Percentiles rank a stretch among this genome's conserved stretches.
Evolutionary conservation across 2,113 vertebrate species (phyloP).

Genomic region (Eira barbara): DNA sequence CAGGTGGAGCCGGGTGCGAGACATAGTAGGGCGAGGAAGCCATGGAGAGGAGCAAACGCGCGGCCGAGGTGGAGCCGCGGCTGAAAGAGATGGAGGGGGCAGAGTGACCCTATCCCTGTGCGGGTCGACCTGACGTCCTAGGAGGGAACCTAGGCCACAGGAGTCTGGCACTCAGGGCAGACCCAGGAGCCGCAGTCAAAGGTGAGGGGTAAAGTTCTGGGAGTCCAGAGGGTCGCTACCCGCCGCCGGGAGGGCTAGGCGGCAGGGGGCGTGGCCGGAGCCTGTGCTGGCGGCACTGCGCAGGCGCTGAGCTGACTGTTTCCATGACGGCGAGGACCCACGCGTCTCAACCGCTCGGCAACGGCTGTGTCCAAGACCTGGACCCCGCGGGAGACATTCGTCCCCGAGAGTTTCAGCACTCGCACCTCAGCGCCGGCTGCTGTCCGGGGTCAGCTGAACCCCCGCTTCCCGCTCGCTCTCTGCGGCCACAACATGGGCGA

Average conservation of each 20-base stretch:
- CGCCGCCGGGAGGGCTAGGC: accelerated
- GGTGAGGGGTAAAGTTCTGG: not conserved
- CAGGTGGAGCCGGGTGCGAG: not conserved
- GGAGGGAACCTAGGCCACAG: not conserved
- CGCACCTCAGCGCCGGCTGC: not conserved
- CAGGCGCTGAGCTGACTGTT: constrained; percentile 55
- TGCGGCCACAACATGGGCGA: constrained; percentile 55
- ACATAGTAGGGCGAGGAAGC: not conserved
- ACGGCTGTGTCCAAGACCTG: not conserved
- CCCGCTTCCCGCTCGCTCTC: not conserved
- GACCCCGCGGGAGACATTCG: not conserved
- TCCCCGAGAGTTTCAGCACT: not conserved
- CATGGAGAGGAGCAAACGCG: too few relatives aligned
- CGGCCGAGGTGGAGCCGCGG: not conserved
- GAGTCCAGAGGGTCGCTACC: not conserved
- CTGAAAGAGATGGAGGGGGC: not conserved
- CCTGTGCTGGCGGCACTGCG: not conserved
- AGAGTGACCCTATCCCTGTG: not conserved
- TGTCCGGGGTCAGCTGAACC: not conserved
- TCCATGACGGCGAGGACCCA: constrained; percentile 74
- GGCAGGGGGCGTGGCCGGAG: accelerated
- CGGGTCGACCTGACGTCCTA: not conserved
- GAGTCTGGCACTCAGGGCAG: not conserved
- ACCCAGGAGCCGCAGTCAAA: accelerated
- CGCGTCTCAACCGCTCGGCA: not conserved